These are phyloP conservation scores for Lepus townsendii DNA, from an alignment of 2,797 vertebrate species.

Conservation along the genomic window DNA sequence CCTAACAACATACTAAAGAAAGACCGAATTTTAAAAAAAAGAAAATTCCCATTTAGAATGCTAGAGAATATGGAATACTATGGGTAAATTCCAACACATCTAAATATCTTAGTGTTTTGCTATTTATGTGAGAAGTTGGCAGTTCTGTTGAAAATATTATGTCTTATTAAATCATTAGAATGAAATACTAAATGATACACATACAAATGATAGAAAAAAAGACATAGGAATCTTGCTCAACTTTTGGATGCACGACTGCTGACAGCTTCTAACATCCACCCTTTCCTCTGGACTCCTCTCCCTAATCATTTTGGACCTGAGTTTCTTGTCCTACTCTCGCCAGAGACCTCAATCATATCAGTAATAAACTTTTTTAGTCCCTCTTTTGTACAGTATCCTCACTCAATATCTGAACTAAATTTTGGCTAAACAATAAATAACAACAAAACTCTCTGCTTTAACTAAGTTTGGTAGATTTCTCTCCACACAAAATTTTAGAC, in stretches of 20 bases:
- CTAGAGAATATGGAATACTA: neutral
- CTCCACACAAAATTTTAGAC: neutral
- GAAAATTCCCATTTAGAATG: neutral
- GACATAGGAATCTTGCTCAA: neutral
- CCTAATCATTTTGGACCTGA: neutral
- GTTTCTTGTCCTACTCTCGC: accelerated
- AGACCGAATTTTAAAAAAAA: neutral
- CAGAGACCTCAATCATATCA: neutral
- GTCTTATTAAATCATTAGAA: neutral
- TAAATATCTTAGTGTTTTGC: neutral
- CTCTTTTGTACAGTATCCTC: neutral
- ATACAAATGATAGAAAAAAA: neutral
- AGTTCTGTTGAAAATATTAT: neutral
- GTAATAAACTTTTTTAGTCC: neutral
- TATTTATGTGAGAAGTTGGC: neutral
- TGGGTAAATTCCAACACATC: neutral
- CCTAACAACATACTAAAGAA: neutral
- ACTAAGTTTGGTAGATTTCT: neutral
- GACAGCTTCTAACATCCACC: neutral
- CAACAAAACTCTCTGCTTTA: neutral
- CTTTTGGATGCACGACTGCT: neutral
- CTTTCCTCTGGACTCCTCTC: neutral
- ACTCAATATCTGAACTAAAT: neutral
- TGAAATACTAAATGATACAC: neutral
- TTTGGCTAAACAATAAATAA: neutral